Evolutionary conservation across 2,888 invertebrate genomes (phyloP), one percentile per base, ranked within the genome.

Genomic region (Mycalesis mineus): DNA sequence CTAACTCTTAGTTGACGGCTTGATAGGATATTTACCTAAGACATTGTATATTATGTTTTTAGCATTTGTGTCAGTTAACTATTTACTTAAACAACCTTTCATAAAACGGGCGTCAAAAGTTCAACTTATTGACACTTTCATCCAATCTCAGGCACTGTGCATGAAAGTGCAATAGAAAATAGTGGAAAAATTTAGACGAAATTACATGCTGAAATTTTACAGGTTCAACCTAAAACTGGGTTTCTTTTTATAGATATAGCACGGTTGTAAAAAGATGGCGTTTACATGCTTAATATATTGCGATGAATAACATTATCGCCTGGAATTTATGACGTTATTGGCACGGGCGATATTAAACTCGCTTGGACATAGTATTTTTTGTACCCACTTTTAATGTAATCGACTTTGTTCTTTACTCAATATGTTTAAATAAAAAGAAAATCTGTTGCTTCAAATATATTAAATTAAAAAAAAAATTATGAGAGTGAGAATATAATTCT

Each of bases 201-300:
- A 66, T 65, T 61, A 64, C 63, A 54, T 44, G 49, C 54, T 58
- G 60, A 65, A 65, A 68, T 66, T 64, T 64, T 58, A 61, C 67
- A 65, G 64, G 66, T 66, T 66, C 65, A 49, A 65, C 39, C 54
- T 60, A 60, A 60, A 63, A 61, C 60, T 22, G 58, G 59, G 57
- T 62, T 68, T 67, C 67, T 68, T 65, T 68, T 70, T 71, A 67
- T 68, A 64, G 53, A 57, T 13, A 42, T 13, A 29, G 28, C 7
- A 8, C 6, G 44, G 44, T 13, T 29, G 65, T 67, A 69, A 71
- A 66, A 71, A 65, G 65, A 62, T 65, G 67, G 60, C 67, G 65
- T 57, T 66, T 65, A 68, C 67, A 67, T 52, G 59, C 49, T 62
- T 65, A 62, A 68, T 72, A 50, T 65, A 65, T 70, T 65, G 64